Percentiles rank a stretch among this genome's conserved stretches.
phyloP scores from a whole-genome alignment of 2,113 vertebrate species.

The Scortum barcoo region DNA sequence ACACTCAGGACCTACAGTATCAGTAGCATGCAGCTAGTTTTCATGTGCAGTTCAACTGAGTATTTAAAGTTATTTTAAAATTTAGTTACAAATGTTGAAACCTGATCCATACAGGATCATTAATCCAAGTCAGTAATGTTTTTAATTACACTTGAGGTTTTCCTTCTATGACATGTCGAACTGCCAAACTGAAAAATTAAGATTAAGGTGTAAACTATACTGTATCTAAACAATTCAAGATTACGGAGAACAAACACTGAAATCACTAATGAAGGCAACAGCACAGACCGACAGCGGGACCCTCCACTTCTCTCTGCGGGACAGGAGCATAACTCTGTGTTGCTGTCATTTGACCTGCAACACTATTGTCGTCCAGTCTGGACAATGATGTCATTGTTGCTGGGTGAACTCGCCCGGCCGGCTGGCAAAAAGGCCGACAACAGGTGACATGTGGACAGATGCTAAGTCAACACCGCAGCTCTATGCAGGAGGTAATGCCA shows the following conservation, averaged over 20 bases:
- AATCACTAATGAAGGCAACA: neutral
- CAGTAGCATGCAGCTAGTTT: neutral
- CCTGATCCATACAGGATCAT: too few species aligned
- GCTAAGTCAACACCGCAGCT: constrained; percentile 1
- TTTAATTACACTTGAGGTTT: neutral
- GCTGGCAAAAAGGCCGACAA: neutral
- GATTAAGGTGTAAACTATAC: too few species aligned
- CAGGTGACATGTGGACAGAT: constrained; percentile 42
- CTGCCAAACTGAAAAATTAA: neutral
- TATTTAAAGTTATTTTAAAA: neutral
- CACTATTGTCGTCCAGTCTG: constrained; percentile 35
- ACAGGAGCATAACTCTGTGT: constrained; percentile 16
- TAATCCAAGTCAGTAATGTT: neutral
- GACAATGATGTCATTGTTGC: constrained; percentile 77
- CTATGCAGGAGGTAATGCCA: neutral
- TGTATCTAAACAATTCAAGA: too few species aligned
- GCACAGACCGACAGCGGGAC: neutral
- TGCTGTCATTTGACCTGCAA: constrained; percentile 58
- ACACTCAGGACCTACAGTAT: neutral
- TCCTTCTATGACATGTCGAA: neutral
- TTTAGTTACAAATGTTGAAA: neutral
- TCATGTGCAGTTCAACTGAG: neutral
- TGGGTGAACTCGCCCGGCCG: constrained; percentile 24
- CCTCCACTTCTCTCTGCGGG: neutral
- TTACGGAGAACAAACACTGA: neutral